Evolutionary conservation across 2,797 vertebrate species (phyloP).

Genomic region (Salarias fasciatus): DNA sequence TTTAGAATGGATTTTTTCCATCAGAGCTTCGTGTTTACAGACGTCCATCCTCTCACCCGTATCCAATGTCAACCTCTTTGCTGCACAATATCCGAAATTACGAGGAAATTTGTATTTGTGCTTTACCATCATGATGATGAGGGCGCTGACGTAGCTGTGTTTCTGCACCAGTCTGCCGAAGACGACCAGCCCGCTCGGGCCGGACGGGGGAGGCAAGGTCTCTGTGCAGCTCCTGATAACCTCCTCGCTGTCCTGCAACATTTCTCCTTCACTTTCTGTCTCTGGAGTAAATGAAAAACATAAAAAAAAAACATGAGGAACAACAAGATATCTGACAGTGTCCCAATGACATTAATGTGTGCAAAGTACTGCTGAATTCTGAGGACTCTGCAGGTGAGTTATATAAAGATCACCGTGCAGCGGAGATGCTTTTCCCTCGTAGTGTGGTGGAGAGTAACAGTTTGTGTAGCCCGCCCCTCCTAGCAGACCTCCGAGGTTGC

Average conservation of each 20-base stretch:
- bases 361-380: too few species aligned
- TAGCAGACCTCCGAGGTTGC: conserved; percentile 59
- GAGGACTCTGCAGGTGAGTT: too few species aligned
- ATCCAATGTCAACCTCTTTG: too few species aligned
- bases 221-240: conserved; percentile 21
- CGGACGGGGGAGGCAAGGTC: conserved; percentile 34
- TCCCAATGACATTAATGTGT: too few species aligned
- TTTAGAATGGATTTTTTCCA: not conserved
- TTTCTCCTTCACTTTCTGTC: conserved; percentile 31
- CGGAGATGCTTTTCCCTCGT: conserved; percentile 46
- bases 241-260: conserved; percentile 28
- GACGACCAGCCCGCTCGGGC: conserved; percentile 71
- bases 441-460: conserved; percentile 52
- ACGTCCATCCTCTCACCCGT: not conserved
- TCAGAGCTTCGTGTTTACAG: not conserved
- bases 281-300: conserved; percentile 21
- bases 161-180: conserved; percentile 81
- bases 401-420: conserved; percentile 53
- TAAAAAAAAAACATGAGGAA: too few species aligned
- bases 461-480: conserved; percentile 64
- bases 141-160: conserved; percentile 85
- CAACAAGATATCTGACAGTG: too few species aligned
- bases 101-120: not conserved
- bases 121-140: conserved; percentile 86
- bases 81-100: too few species aligned